Conservation (phyloP, 2,113 vertebrate genomes). For the Clinocottus analis region DNA sequence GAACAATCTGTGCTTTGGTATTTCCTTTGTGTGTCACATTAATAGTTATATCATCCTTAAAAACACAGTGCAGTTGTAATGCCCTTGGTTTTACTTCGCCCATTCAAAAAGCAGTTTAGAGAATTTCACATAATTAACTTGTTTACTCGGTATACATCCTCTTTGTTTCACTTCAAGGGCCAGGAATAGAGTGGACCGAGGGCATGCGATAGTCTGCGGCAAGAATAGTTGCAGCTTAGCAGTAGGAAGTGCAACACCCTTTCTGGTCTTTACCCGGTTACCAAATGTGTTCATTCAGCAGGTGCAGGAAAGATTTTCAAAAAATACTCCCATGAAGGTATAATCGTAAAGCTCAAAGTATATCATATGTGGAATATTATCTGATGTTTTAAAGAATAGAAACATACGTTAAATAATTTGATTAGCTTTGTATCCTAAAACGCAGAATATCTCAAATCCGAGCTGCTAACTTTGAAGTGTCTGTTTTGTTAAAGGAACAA, state of each 20-base stretch:
- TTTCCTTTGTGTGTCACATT: neutral
- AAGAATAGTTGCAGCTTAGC: slow-evolving; percentile 79
- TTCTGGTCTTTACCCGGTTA: slow-evolving; percentile 80
- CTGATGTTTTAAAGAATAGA: neutral
- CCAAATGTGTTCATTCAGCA: slow-evolving; percentile 72
- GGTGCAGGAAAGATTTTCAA: slow-evolving; percentile 64
- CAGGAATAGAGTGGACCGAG: slow-evolving; percentile 66
- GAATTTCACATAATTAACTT: slow-evolving; percentile 52
- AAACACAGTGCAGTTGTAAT: slow-evolving; percentile 15
- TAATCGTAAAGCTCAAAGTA: slow-evolving; percentile 36
- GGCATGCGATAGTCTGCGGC: slow-evolving; percentile 59
- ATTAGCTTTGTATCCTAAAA: neutral
- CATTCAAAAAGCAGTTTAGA: slow-evolving; percentile 27
- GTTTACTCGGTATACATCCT: slow-evolving; percentile 61
- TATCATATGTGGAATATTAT: slow-evolving; percentile 11
- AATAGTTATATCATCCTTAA: slow-evolving; percentile 18
- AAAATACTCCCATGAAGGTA: slow-evolving; percentile 55
- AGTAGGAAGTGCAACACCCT: slow-evolving; percentile 70
- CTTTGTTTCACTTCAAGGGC: slow-evolving; percentile 60
- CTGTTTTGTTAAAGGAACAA: slow-evolving; percentile 1
- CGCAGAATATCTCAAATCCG: neutral
- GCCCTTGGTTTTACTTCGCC: slow-evolving; percentile 15
- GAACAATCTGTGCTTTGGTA: slow-evolving; percentile 13
- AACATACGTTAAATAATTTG: neutral
- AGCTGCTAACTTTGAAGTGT: neutral